A percentile compares a stretch with the other conserved stretches of the same genome.
Evolutionary conservation across 2,888 invertebrate species (phyloP).

Genomic region (Cepaea hortensis): DNA sequence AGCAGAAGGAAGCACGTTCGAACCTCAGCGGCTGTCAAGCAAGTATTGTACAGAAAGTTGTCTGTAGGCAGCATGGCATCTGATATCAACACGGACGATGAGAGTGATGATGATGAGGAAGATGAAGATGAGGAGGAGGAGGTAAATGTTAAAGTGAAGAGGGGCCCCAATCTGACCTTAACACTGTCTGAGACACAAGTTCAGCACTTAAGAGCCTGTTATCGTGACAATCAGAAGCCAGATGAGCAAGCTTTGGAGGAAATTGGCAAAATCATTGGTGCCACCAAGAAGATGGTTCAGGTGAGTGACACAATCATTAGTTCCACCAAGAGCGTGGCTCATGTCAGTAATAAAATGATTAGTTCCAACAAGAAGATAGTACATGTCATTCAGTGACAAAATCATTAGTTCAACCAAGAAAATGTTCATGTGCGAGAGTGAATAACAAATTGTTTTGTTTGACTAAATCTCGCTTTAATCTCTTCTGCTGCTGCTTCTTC

Average conservation of each 20-base stretch:
- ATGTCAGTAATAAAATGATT: no score
- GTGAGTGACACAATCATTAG: slow-evolving; percentile 6
- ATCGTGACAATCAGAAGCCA: slow-evolving; percentile 92
- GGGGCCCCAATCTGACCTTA: slow-evolving; percentile 18
- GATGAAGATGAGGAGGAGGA: slow-evolving; percentile 49
- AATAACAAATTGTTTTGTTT: no score
- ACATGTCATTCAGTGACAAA: no score
- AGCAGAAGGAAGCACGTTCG: neutral
- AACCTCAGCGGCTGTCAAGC: slow-evolving; percentile 30
- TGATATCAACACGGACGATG: slow-evolving; percentile 54
- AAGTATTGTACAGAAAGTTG: slow-evolving; percentile 19
- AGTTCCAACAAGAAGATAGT: no score
- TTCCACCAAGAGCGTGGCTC: no score
- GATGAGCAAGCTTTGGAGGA: slow-evolving; percentile 93
- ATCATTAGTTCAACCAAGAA: no score
- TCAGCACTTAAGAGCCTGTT: slow-evolving; percentile 86
- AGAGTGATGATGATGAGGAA: slow-evolving; percentile 53
- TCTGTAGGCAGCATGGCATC: neutral
- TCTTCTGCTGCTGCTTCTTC: no score
- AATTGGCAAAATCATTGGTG: slow-evolving; percentile 90
- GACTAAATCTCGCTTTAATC: no score
- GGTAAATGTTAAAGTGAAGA: slow-evolving; percentile 35
- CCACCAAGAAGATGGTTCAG: slow-evolving; percentile 97
- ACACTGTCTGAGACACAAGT: slow-evolving; percentile 37
- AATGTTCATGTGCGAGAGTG: no score